Percentiles rank a stretch among this genome's conserved stretches.
phyloP scores from a whole-genome alignment of 1,140 invertebrate species.

The Drosophila hydei region DNA sequence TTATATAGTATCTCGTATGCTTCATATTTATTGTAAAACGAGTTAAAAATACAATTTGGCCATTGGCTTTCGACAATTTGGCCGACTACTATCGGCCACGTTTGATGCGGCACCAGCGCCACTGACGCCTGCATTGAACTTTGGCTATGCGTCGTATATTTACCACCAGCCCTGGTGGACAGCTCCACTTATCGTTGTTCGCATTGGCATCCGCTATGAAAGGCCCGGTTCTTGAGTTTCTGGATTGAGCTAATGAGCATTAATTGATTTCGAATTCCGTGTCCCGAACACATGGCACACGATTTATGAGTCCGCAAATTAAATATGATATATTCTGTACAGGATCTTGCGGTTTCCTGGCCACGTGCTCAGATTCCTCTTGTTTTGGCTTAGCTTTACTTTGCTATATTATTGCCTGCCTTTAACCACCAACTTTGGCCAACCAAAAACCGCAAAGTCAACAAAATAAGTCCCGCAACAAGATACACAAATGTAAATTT shows the following conservation, averaged over 20 bases:
- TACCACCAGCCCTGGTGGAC: constrained; percentile 17
- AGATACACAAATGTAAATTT: background rate
- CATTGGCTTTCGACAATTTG: constrained; percentile 48
- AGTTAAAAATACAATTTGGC: constrained; percentile 53
- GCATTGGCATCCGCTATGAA: background rate
- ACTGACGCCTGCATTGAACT: constrained; percentile 48
- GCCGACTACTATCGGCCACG: constrained; percentile 28
- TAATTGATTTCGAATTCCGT: constrained; percentile 62
- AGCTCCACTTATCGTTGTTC: constrained; percentile 55
- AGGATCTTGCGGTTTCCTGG: constrained; percentile 71
- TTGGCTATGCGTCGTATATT: constrained; percentile 71
- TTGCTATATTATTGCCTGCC: background rate
- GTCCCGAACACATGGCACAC: background rate
- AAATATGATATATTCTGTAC: constrained; percentile 39
- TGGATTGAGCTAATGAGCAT: constrained; percentile 58
- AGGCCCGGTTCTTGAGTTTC: constrained; percentile 34
- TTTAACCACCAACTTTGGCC: constrained; percentile 22
- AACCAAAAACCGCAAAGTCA: constrained; percentile 72
- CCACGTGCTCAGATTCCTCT: constrained; percentile 47
- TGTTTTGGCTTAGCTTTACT: background rate
- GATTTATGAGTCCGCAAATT: constrained; percentile 37
- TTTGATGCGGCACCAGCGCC: constrained; percentile 44
- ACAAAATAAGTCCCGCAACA: constrained; percentile 52
- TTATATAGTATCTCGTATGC: constrained; percentile 11
- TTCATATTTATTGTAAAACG: constrained; percentile 14